Conservation (phyloP, 2,888 invertebrate genomes). For the Caenorhabditis sp. region DNA sequence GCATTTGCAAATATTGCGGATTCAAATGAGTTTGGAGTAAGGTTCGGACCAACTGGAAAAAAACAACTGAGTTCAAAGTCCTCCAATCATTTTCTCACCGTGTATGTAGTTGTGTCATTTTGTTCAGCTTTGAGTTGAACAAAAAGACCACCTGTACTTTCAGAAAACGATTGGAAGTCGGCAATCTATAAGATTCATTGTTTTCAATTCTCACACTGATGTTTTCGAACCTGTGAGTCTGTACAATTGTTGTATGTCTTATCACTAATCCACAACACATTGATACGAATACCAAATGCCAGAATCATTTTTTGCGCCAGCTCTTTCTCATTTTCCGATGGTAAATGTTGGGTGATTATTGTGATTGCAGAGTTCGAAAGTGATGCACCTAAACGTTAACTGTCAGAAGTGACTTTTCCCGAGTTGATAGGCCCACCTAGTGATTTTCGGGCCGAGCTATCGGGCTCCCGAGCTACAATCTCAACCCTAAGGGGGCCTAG, state of each 20-base stretch:
- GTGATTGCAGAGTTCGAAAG: constrained; percentile 23
- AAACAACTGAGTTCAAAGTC: not conserved
- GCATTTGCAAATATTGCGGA: constrained; percentile 20
- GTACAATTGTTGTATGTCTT: constrained; percentile 10
- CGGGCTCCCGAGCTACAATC: not conserved
- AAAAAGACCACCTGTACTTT: constrained; percentile 27
- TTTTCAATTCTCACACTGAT: not conserved
- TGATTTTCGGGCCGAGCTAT: too few species aligned
- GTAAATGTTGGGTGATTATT: constrained; percentile 29
- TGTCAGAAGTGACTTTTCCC: too few species aligned
- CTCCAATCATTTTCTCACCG: too few species aligned
- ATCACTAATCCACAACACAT: constrained; percentile 23
- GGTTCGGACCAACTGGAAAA: constrained; percentile 15
- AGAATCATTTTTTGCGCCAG: constrained; percentile 13
- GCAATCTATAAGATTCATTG: not conserved
- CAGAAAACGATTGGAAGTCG: constrained; percentile 17
- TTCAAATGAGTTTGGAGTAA: constrained; percentile 16
- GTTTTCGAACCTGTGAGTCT: not conserved
- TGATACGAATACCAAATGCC: constrained; percentile 22
- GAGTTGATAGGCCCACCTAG: too few species aligned
- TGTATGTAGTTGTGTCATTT: not conserved
- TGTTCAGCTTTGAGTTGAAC: constrained; percentile 16
- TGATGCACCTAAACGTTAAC: not conserved
- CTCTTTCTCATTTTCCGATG: not conserved
- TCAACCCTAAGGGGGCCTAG: not conserved